Evolutionary conservation across 2,888 invertebrate genomes (phyloP).

Genomic region (Lasius platythorax): DNA sequence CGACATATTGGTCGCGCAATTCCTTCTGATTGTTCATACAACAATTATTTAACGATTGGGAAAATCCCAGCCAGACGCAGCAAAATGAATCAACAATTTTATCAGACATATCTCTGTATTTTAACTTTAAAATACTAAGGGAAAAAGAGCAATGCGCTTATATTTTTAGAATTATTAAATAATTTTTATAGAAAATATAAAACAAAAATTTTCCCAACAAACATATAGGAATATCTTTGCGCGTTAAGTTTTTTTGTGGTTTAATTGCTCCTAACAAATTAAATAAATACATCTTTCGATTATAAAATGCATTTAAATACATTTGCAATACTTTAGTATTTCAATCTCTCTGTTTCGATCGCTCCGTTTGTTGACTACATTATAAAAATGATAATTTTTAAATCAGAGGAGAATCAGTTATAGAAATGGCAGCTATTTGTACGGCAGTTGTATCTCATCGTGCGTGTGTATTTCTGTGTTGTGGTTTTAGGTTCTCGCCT

Average conservation of each 20-base stretch:
- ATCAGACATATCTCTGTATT: not conserved
- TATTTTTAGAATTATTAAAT: slow-evolving; percentile 4
- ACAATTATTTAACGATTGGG: slow-evolving; percentile 1
- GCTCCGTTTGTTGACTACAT: not conserved
- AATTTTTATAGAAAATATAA: slow-evolving; percentile 4
- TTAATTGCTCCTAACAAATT: not conserved
- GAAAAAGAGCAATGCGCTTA: not conserved
- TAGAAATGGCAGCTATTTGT: not conserved
- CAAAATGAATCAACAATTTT: slow-evolving; percentile 3
- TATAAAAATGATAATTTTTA: not conserved
- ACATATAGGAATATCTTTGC: not conserved
- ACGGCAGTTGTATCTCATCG: not conserved
- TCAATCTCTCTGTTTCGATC: not conserved
- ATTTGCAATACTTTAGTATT: not conserved
- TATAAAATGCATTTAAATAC: not conserved
- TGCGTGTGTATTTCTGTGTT: not conserved
- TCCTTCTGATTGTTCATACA: slow-evolving; percentile 22
- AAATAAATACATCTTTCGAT: not conserved
- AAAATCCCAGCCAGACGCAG: slow-evolving; percentile 13
- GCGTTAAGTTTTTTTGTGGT: not conserved
- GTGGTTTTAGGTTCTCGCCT: slow-evolving; percentile 8
- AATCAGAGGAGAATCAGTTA: not conserved
- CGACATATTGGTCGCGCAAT: slow-evolving; percentile 15
- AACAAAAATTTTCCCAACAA: not conserved
- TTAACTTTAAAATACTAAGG: not conserved